A percentile compares a stretch with the other conserved stretches of the same genome.
phyloP scores from a whole-genome alignment of 92 coral and sea anemone genomes.

The Epizoanthus rinbou region DNA sequence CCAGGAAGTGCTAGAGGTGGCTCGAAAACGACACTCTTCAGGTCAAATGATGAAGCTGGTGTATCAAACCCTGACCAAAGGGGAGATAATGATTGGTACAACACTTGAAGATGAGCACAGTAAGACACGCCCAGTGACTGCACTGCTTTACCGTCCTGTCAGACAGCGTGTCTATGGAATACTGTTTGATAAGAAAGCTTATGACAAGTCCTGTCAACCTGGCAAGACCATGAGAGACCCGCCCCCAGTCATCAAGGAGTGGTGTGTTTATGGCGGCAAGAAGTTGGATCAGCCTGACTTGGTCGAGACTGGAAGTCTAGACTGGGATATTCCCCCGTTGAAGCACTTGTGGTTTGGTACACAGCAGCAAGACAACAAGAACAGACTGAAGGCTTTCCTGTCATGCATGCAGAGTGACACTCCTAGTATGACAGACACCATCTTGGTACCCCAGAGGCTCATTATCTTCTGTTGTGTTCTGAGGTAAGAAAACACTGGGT shows the following conservation, averaged over 20 bases:
- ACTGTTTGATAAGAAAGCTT: slow-evolving; percentile 81
- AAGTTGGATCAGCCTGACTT: slow-evolving; percentile 81
- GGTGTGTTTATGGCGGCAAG: slow-evolving; percentile 95
- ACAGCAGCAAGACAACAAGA: slow-evolving; percentile 74
- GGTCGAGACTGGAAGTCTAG: slow-evolving; percentile 80
- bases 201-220: slow-evolving; percentile 47
- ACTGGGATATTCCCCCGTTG: slow-evolving; percentile 90
- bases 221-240: slow-evolving; percentile 59
- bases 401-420: slow-evolving; percentile 94
- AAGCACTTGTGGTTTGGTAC: slow-evolving; percentile 92
- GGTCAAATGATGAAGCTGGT: slow-evolving; percentile 88
- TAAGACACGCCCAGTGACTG: slow-evolving; percentile 74
- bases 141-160: slow-evolving; percentile 86
- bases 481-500: slow-evolving; percentile 54
- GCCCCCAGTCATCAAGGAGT: slow-evolving; percentile 85
- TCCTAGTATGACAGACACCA: slow-evolving; percentile 91
- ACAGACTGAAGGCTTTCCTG: slow-evolving; percentile 91
- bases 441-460: slow-evolving; percentile 90
- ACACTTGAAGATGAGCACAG: slow-evolving; percentile 88
- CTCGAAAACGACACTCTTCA: slow-evolving; percentile 79
- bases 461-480: slow-evolving; percentile 92
- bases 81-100: slow-evolving; percentile 80
- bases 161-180: slow-evolving; percentile 94
- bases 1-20: slow-evolving; percentile 79
- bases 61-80: slow-evolving; percentile 90